Base-by-base conservation (phyloP, 35 echinoderm and acorn worm genomes). In the Strongylocentrotus purpuratus region DNA sequence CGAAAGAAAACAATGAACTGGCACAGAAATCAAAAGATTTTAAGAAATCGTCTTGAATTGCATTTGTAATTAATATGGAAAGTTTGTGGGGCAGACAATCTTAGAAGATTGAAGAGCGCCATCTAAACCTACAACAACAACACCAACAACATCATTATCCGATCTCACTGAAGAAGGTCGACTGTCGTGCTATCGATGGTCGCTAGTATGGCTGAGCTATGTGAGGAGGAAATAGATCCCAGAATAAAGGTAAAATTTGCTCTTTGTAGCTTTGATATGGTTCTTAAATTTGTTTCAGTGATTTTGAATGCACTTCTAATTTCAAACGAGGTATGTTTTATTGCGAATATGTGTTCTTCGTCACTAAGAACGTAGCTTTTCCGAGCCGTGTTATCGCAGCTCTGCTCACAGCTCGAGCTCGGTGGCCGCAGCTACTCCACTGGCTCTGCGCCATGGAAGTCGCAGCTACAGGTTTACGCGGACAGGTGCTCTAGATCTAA, bases 141-240 rank as follows among this genome's bases (percentile, higher is more conserved):
- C 35, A 41, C 35, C 35, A 41, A 41, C 35, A 41, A 41, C 35
- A n/a, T n/a, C n/a, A n/a, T n/a, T n/a, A n/a, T n/a, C n/a, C n/a
- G n/a, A n/a, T n/a, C n/a, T n/a, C n/a, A n/a, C n/a, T n/a, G n/a
- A n/a, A n/a, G n/a, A n/a, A n/a, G n/a, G n/a, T n/a, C n/a, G n/a
- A n/a, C n/a, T n/a, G n/a, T n/a, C n/a, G n/a, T n/a, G n/a, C 11
- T 59, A 59, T 78, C 65, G 25, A 6, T 78, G 25, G 20, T 78
- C 20, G 65, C 61, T 88, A n/a, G 7, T 89, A 89, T 89, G 87
- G 87, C 87, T 89, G 87, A 33, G 33, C 14, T 89, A 89, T 89
- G 87, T 33, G 87, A 89, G 20, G 87, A 89, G 87, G 87, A 89
- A 41, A 89, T 89, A 89, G 87, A 89, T 33, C 87, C 87, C 18